Conservation (phyloP, 2,113 vertebrate genomes). For the Nannospalax galili region DNA sequence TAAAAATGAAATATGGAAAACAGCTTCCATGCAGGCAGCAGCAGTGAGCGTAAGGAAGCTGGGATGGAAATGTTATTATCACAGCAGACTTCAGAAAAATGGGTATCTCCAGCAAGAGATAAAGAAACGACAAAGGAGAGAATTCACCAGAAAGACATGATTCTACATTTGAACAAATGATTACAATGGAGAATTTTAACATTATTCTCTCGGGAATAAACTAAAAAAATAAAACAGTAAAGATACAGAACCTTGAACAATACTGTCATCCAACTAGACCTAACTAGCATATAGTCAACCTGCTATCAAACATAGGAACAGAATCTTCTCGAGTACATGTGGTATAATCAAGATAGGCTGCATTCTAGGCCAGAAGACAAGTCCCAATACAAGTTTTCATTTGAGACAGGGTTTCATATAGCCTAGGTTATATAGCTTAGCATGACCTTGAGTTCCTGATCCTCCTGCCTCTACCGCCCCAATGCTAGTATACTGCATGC, state of each 20-base stretch:
- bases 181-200: neutral
- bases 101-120: too few relatives aligned
- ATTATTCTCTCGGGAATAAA: neutral
- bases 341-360: neutral
- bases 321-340: neutral
- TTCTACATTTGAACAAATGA: neutral
- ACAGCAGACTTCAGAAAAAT: neutral
- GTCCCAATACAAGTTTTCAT: neutral
- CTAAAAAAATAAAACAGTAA: neutral
- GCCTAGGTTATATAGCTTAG: neutral
- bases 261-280: too few relatives aligned
- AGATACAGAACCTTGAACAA: neutral
- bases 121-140: neutral
- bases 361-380: neutral
- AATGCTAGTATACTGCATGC: neutral
- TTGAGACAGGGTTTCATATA: neutral
- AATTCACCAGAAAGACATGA: neutral
- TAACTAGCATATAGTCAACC: neutral
- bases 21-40: neutral
- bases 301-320: neutral
- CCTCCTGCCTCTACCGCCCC: neutral
- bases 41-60: neutral
- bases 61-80: neutral
- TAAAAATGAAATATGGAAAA: neutral
- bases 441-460: neutral